Percentiles rank a stretch among this genome's conserved stretches.
Evolutionary conservation across 2,113 vertebrate genomes (phyloP).

Genomic region (Isichthys henryi): DNA sequence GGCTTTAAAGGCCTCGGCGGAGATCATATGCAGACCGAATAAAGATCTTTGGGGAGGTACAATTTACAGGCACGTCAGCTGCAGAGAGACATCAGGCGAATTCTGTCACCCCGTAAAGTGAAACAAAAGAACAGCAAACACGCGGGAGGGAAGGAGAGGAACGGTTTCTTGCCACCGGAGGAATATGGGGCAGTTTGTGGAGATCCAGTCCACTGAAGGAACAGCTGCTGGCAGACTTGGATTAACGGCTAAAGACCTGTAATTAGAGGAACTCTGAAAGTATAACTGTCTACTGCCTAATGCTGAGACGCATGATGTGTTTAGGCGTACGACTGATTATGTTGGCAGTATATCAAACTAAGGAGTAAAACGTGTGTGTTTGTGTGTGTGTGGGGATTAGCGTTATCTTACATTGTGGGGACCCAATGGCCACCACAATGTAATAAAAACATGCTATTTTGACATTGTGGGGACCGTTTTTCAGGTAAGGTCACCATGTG

Average conservation of each 20-base stretch:
- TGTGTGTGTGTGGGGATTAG: slow-evolving; percentile 6
- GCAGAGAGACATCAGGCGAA: slow-evolving; percentile 46
- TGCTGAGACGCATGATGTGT: slow-evolving; percentile 34
- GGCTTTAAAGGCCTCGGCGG: slow-evolving; percentile 52
- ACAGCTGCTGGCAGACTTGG: neutral
- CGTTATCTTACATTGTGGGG: too few relatives aligned
- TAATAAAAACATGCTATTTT: too few relatives aligned
- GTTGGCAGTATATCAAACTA: neutral
- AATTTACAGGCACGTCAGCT: slow-evolving; percentile 57
- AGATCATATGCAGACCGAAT: slow-evolving; percentile 56
- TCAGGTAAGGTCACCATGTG: too few relatives aligned
- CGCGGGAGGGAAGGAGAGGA: slow-evolving; percentile 1
- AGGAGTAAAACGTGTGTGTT: slow-evolving; percentile 24
- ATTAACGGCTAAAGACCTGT: neutral
- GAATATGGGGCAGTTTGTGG: slow-evolving; percentile 35
- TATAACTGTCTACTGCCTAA: neutral
- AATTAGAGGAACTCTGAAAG: neutral
- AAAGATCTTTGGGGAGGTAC: slow-evolving; percentile 47
- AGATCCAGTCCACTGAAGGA: neutral
- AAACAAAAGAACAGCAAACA: slow-evolving; percentile 37
- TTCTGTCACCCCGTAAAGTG: slow-evolving; percentile 64
- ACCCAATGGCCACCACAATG: too few relatives aligned
- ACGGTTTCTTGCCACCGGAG: slow-evolving; percentile 48
- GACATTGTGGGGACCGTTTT: too few relatives aligned
- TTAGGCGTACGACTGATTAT: slow-evolving; percentile 32